Conservation (phyloP, 2,888 invertebrate species). For the Torymus aiolomorphi region DNA sequence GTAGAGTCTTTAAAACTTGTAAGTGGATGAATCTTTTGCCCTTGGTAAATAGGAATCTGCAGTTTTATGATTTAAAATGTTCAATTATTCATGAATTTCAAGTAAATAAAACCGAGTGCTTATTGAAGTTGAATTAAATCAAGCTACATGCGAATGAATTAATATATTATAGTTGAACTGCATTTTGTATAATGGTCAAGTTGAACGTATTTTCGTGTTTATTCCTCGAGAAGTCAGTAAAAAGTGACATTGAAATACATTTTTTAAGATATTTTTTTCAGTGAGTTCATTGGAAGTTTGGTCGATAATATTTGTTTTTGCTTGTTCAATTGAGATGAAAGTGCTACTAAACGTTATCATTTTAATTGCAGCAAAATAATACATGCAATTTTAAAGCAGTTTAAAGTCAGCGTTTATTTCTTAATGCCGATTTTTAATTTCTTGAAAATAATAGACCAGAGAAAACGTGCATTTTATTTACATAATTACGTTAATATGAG, state of each 20-base stretch:
- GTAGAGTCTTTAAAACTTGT: too few species aligned
- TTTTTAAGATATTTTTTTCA: constrained; percentile 44
- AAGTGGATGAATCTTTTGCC: too few species aligned
- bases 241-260: constrained; percentile 47
- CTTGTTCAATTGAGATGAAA: constrained; percentile 46
- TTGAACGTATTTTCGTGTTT: constrained; percentile 37
- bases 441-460: too few species aligned
- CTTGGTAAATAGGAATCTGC: too few species aligned
- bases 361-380: constrained; percentile 34
- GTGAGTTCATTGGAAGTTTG: constrained; percentile 50
- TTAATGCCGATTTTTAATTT: not conserved
- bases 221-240: constrained; percentile 40
- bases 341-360: constrained; percentile 40
- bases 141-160: too few species aligned
- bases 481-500: not conserved
- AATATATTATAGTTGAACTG: constrained; percentile 31
- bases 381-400: constrained; percentile 14
- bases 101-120: too few species aligned
- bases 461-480: not conserved
- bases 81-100: too few species aligned
- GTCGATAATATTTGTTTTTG: constrained; percentile 50
- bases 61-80: too few species aligned
- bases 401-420: not conserved
- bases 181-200: constrained; percentile 16
- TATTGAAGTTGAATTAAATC: too few species aligned